Evolutionary conservation across 2,888 invertebrate species (phyloP).

Genomic region (Blera fallax): DNA sequence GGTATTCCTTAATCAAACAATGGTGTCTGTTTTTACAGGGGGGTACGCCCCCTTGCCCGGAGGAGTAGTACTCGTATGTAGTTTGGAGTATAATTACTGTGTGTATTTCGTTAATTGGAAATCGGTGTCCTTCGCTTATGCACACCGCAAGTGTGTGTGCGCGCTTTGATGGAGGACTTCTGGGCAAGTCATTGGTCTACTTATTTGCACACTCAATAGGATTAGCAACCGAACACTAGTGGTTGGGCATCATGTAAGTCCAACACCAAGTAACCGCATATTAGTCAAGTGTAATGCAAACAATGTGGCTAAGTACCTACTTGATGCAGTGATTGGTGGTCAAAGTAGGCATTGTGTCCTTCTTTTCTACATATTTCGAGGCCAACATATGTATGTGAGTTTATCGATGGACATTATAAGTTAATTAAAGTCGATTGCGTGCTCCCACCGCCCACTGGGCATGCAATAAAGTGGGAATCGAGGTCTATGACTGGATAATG

Average conservation of each 20-base stretch:
- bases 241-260: background rate
- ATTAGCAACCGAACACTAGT: background rate
- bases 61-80: no score
- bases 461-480: no score
- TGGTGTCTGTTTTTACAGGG: background rate
- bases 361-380: background rate
- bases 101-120: slow-evolving; percentile 24
- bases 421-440: background rate
- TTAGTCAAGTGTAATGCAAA: slow-evolving; percentile 18
- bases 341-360: background rate
- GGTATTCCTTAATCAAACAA: background rate
- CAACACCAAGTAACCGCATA: slow-evolving; percentile 12
- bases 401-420: background rate
- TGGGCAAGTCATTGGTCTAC: background rate
- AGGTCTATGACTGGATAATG: no score
- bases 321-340: background rate
- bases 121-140: background rate
- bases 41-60: no score
- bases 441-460: no score
- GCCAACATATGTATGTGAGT: background rate
- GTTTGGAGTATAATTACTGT: background rate
- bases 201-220: slow-evolving; percentile 11
- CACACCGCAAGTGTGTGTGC: slow-evolving; percentile 2
- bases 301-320: background rate
- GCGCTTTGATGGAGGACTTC: background rate